Conservation (phyloP, 2,888 invertebrate species). For the Ophion costatus region DNA sequence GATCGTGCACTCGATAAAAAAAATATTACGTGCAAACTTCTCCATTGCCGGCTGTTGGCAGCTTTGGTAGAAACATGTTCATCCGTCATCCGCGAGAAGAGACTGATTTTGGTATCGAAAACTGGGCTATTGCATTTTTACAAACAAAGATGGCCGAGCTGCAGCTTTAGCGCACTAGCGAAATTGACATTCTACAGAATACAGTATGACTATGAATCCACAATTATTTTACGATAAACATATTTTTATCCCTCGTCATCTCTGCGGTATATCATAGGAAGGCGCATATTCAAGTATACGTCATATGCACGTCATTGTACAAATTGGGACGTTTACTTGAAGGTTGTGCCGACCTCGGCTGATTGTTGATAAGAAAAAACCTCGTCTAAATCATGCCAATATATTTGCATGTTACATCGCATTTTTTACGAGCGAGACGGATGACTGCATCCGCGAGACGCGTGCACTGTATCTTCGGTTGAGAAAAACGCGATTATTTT, state of each 20-base stretch:
- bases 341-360: neutral
- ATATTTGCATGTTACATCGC: neutral
- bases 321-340: neutral
- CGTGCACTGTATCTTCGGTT: neutral
- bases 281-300: neutral
- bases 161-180: neutral
- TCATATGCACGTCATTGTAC: neutral
- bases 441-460: neutral
- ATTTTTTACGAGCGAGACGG: neutral
- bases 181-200: neutral
- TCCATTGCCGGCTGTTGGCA: neutral
- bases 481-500: neutral
- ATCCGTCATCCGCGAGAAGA: neutral
- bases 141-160: neutral
- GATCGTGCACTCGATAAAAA: neutral
- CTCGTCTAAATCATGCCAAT: neutral
- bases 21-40: neutral
- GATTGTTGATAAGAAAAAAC: neutral
- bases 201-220: neutral
- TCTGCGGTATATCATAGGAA: neutral
- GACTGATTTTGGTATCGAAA: neutral
- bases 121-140: neutral
- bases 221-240: neutral
- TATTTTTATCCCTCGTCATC: neutral
- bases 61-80: neutral